Percentiles rank a stretch among this genome's conserved stretches.
phyloP scores from a whole-genome alignment of 2,797 vertebrate genomes.

The Nothura maculosa region DNA sequence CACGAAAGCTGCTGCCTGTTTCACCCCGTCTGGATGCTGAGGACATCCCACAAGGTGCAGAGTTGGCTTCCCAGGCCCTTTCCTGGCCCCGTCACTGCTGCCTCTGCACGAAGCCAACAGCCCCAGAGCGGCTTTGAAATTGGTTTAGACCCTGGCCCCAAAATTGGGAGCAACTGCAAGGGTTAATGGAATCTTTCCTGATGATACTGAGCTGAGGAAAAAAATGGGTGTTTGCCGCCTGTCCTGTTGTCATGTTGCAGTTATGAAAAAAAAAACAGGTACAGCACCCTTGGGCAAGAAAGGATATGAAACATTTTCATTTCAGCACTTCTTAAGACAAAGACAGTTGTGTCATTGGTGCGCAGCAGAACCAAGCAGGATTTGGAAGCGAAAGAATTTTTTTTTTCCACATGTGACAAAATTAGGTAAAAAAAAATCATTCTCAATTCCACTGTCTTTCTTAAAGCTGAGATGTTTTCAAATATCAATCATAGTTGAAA shows the following conservation, averaged over 20 bases:
- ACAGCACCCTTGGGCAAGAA: not conserved
- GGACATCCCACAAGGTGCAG: not conserved
- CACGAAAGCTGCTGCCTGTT: not conserved
- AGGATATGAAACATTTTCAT: not conserved
- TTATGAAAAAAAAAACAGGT: not conserved
- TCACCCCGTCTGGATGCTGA: not conserved
- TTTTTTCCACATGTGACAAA: not conserved
- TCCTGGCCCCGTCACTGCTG: not conserved
- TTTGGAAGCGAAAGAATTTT: not conserved
- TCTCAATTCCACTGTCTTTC: not conserved
- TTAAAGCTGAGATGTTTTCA: not conserved
- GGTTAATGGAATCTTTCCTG: not conserved
- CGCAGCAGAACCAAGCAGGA: not conserved
- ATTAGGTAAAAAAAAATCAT: not conserved
- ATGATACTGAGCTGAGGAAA: not conserved
- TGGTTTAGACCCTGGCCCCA: not conserved
- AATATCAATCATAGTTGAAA: constrained; percentile 4
- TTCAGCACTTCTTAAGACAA: not conserved
- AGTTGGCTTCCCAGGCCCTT: not conserved
- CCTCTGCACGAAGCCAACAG: not conserved
- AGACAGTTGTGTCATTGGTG: not conserved
- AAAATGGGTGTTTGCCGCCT: not conserved
- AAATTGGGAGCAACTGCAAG: not conserved
- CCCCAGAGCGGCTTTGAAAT: not conserved
- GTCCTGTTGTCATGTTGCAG: not conserved